These are phyloP conservation scores for Aricia agestis DNA, from an alignment of 1,140 invertebrate genomes.

Conservation along the genomic window DNA sequence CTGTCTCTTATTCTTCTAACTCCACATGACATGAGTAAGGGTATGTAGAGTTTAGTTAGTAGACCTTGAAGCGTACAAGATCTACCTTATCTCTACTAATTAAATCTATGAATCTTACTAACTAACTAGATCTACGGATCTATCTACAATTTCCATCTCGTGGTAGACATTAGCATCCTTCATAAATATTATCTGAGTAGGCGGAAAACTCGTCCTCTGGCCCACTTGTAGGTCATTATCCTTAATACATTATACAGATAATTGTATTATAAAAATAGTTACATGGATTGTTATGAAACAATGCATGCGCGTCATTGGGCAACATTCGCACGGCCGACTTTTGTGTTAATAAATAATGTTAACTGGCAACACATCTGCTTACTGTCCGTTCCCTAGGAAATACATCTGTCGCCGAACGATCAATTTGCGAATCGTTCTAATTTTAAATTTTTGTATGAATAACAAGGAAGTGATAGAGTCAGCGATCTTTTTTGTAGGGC, in stretches of 20 bases:
- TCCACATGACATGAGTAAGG: no score
- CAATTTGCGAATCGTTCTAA: neutral
- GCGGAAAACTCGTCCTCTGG: neutral
- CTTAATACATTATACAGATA: neutral
- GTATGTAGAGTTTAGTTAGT: no score
- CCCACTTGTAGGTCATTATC: neutral
- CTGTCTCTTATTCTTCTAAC: no score
- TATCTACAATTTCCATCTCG: no score
- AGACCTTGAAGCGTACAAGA: no score
- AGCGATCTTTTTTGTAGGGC: no score
- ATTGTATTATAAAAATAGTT: neutral
- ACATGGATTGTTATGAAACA: slow-evolving; percentile 4
- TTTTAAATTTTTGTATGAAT: neutral
- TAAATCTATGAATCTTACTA: no score
- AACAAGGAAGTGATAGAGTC: neutral
- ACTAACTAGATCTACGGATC: no score
- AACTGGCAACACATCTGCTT: slow-evolving; percentile 37
- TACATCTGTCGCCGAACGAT: slow-evolving; percentile 30
- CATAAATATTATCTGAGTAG: neutral
- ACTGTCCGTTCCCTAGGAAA: slow-evolving; percentile 28
- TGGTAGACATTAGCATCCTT: no score
- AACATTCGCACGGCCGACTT: slow-evolving; percentile 39
- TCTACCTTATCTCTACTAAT: no score
- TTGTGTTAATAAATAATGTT: slow-evolving; percentile 36
- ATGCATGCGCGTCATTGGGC: slow-evolving; percentile 25